phyloP scores from a whole-genome alignment of 2,888 invertebrate genomes.

The Perithous albicinctus region DNA sequence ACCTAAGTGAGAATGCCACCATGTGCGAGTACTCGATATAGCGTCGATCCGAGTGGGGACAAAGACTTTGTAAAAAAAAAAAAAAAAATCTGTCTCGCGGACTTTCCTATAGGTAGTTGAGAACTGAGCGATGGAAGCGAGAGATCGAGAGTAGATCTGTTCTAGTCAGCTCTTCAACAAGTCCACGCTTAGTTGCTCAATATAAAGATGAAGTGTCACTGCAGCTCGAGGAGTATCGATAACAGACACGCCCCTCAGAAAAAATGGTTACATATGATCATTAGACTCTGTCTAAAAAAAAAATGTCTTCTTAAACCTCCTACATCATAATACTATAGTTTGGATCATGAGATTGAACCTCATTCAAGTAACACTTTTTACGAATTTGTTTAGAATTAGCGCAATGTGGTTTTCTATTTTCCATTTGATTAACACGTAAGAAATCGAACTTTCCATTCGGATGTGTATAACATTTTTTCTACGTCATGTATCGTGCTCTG shows the following conservation, averaged over 20 bases:
- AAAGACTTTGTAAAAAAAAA: not conserved
- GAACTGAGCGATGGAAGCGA: not conserved
- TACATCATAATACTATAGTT: too few relatives aligned
- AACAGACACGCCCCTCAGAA: not conserved
- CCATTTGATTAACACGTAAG: too few relatives aligned
- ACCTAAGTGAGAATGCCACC: constrained; percentile 19
- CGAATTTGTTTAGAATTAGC: too few relatives aligned
- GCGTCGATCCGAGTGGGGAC: constrained; percentile 26
- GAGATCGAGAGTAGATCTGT: constrained; percentile 1
- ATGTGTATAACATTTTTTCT: too few relatives aligned
- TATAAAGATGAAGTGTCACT: not conserved
- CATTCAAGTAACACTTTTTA: too few relatives aligned
- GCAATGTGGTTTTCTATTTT: too few relatives aligned
- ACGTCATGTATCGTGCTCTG: too few relatives aligned
- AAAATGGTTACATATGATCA: too few relatives aligned
- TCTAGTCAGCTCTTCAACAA: not conserved
- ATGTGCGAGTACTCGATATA: constrained; percentile 25
- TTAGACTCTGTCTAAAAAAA: too few relatives aligned
- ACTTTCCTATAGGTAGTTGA: constrained; percentile 8
- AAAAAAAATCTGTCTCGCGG: not conserved
- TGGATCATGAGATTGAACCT: too few relatives aligned
- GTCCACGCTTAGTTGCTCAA: constrained; percentile 1
- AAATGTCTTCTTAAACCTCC: too few relatives aligned
- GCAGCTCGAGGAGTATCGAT: not conserved
- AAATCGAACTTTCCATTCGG: too few relatives aligned